Evolutionary conservation across 2,113 vertebrate species (phyloP).

Genomic region (Pardalotus punctatus): DNA sequence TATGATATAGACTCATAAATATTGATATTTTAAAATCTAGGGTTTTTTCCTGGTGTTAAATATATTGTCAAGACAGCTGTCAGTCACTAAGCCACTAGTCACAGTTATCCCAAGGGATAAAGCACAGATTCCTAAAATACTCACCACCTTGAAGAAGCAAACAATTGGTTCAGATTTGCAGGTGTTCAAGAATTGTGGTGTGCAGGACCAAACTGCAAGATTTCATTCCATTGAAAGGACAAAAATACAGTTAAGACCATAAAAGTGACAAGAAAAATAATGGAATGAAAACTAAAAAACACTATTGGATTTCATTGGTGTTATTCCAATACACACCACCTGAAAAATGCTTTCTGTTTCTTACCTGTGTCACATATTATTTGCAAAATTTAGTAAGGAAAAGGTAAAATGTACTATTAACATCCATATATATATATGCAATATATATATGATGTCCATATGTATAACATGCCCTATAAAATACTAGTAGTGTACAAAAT

Average conservation of each 20-base stretch:
- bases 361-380: not conserved
- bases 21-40: not conserved
- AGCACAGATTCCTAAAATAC: not conserved
- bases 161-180: not conserved
- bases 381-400: not conserved
- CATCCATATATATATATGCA: not conserved
- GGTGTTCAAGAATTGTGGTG: not conserved
- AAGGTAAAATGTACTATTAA: not conserved
- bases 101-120: not conserved
- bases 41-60: not conserved
- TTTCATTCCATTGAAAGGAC: not conserved
- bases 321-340: not conserved
- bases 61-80: not conserved
- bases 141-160: not conserved
- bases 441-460: too few species aligned
- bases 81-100: not conserved
- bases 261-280: not conserved
- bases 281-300: not conserved
- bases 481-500: not conserved
- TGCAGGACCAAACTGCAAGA: not conserved
- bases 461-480: not conserved
- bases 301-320: not conserved
- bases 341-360: not conserved
- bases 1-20: not conserved
- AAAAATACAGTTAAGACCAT: accelerated